phyloP scores from a whole-genome alignment of 2,888 invertebrate species.

The Spilarctia lutea region DNA sequence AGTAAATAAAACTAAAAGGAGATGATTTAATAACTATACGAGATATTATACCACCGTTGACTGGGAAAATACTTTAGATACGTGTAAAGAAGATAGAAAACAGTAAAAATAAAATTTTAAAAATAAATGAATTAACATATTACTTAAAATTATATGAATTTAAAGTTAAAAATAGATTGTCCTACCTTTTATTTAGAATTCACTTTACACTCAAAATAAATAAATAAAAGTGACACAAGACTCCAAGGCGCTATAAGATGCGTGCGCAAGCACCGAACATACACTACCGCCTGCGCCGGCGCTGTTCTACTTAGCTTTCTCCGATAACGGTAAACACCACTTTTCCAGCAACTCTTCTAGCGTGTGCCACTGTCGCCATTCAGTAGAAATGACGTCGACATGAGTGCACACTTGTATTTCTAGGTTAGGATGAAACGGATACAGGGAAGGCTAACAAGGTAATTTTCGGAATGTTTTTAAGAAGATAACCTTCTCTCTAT shows the following conservation, averaged over 20 bases:
- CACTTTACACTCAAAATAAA: conserved; percentile 22
- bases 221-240: conserved; percentile 22
- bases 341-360: conserved; percentile 42
- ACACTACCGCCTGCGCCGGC: conserved; percentile 38
- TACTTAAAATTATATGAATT: background rate
- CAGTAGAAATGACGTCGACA: conserved; percentile 39
- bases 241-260: conserved; percentile 10
- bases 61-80: background rate
- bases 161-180: background rate
- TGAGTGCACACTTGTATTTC: conserved; percentile 50
- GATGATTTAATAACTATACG: background rate
- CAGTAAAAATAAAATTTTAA: background rate
- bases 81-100: background rate
- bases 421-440: conserved; percentile 32
- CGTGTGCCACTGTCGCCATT: conserved; percentile 17
- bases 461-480: background rate
- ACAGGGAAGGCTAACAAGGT: background rate
- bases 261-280: conserved; percentile 35
- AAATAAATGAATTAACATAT: background rate
- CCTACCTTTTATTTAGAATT: conserved; percentile 31
- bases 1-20: background rate
- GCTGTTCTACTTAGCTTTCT: conserved; percentile 73
- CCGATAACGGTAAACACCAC: conserved; percentile 74
- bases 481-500: background rate
- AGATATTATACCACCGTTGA: background rate